Evolutionary conservation across 2,797 vertebrate genomes (phyloP), one percentile per base, ranked within the genome.

Genomic region (Neopelma chrysocephalum): DNA sequence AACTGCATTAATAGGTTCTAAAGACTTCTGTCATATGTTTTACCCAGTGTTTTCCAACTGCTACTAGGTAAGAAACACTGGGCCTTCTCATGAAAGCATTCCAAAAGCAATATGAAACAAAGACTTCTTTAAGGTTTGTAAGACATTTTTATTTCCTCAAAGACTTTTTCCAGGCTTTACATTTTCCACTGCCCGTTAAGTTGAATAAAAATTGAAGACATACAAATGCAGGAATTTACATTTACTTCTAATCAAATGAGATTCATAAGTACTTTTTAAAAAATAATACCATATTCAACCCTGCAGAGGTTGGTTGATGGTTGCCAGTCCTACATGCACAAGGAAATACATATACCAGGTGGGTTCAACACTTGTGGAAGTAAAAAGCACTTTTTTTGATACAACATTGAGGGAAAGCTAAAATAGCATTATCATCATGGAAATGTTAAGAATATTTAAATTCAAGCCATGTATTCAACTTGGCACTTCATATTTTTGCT

Each of bases 121-220:
- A 75, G 64, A 75, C 50, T 22, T 73, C 36, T 57, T 62, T 43
- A 58, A 80, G 12, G 38, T 82, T 68, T 64, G 23, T 36, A 90
- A 70, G 71, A 56, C 19, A 64, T 21, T 56, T 90, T 86, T 86
- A 77, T 94, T 95, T 93, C 70, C 32, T 31, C 38, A 61, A 58
- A 68, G 23, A 50, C 8, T 48, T 47, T 73, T 92, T 60, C 71
- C 69, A 66, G 48, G n/a, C 23, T 92, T 89, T 71, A 91, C 54
- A 76, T 50, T 82, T 92, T 82, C 75, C 82, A 26, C 38, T 73
- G 47, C 20, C 53, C 45, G 13, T 75, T 42, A 61, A 1, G 15
- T 10, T 23, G 6, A 56, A 58, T 53, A 61, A 71, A 77, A 77
- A 27, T 31, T 42, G 48, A 62, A 70, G 34, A 51, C 32, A 73